Evolutionary conservation across 2,797 vertebrate genomes (phyloP), one percentile per base, ranked within the genome.

Genomic region (Delichon dasypus): DNA sequence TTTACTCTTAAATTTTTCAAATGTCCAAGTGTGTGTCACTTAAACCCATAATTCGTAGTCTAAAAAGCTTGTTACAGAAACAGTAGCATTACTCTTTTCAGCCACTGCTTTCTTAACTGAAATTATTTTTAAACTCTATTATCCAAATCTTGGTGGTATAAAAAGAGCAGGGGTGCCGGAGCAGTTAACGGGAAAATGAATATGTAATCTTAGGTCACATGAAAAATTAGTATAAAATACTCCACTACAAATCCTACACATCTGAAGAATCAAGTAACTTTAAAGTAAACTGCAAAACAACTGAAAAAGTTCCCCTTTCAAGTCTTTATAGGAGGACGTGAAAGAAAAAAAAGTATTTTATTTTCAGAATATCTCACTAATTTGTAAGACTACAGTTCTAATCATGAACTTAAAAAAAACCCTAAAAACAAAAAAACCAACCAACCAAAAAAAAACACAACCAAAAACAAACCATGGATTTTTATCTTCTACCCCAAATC

Each of bases 291-390:
- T 57, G 16, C 19, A 70, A 70, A 92, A 62, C 21, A 77, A 70
- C 5, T 13, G n/a, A 23, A 54, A 65, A 42, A 32, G 17, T 4
- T 19, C 5, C 9, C 11, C 16, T 16, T 71, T 60, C 57, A 82
- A 53, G 6, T 38, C 34, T 50, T 54, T 5, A 11, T 7, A 72
- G 19, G 4, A 73, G 11, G 27, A 65, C 0, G 1, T 27, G 10
- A 76, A 78, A 82, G 8, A 66, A 94, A 88, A 65, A 88, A 65
- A 10, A 89, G 42, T 17, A 53, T 29, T 70, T 87, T 55, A 73
- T 53, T 29, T 64, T 67, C 72, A 88, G 21, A 77, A 58, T 36
- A 7, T 47, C 36, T 75, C 54, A 50, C 25, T 67, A 5, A 44
- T 74, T 87, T 87, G 60, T 55, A 51, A 65, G 34, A 23, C 13